Evolutionary conservation across 1,140 invertebrate species (phyloP).

Genomic region (Drosophila rhopaloa): DNA sequence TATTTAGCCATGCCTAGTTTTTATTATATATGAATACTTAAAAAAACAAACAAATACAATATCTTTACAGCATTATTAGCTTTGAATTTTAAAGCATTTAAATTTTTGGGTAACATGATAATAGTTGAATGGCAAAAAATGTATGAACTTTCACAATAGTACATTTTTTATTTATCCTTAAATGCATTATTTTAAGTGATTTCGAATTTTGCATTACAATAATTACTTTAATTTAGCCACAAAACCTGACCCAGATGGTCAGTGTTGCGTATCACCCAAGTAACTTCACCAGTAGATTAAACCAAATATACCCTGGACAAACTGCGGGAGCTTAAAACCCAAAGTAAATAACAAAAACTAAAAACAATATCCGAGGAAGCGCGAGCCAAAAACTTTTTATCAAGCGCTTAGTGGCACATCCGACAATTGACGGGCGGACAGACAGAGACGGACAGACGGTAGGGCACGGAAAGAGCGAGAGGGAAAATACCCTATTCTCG

Average conservation of each 20-base stretch:
- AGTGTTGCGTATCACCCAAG: slow-evolving; percentile 26
- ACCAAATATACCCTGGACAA: slow-evolving; percentile 30
- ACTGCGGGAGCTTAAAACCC: slow-evolving; percentile 21
- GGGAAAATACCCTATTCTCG: slow-evolving; percentile 26
- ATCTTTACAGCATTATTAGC: no score
- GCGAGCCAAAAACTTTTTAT: slow-evolving; percentile 54
- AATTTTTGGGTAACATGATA: no score
- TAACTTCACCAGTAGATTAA: slow-evolving; percentile 25
- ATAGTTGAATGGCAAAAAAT: no score
- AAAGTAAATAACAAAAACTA: slow-evolving; percentile 63
- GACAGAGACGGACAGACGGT: slow-evolving; percentile 11
- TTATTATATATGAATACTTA: no score
- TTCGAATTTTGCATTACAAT: not conserved
- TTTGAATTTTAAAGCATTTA: no score
- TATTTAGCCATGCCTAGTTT: no score
- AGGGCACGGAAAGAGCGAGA: slow-evolving; percentile 18
- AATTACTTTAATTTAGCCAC: slow-evolving; percentile 8
- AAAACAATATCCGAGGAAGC: slow-evolving; percentile 43
- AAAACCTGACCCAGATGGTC: slow-evolving; percentile 21
- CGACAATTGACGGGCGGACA: slow-evolving; percentile 37
- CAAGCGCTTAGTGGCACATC: slow-evolving; percentile 50
- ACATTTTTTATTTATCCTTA: no score
- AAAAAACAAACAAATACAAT: no score
- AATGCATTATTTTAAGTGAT: no score
- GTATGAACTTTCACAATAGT: no score